Evolutionary conservation across 2,888 invertebrate genomes (phyloP).

Genomic region (Vesta saturnalis): DNA sequence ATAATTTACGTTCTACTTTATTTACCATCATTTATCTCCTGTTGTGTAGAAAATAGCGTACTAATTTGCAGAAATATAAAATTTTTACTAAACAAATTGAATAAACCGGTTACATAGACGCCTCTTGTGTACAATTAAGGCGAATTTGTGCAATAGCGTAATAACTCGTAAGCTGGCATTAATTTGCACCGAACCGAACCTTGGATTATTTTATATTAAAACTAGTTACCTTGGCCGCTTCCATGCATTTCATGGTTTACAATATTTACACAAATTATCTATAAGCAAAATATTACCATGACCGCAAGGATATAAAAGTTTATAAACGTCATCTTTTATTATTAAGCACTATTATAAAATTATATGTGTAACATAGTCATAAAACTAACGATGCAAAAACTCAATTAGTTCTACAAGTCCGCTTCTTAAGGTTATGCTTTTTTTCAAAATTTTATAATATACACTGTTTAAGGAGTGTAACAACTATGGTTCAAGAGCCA

Average conservation of each 20-base stretch:
- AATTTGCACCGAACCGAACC: constrained; percentile 30
- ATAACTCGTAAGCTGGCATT: constrained; percentile 37
- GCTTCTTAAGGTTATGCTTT: no score
- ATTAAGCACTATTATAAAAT: constrained; percentile 17
- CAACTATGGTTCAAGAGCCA: no score
- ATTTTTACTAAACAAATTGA: constrained; percentile 37
- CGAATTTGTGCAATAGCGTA: constrained; percentile 37
- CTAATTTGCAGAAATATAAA: constrained; percentile 36
- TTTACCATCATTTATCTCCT: constrained; percentile 27
- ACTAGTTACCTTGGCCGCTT: constrained; percentile 25
- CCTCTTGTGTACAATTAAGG: constrained; percentile 35
- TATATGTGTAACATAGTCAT: constrained; percentile 3
- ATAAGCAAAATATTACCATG: constrained; percentile 14
- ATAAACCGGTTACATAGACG: constrained; percentile 30
- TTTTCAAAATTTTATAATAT: no score
- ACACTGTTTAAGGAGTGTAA: no score
- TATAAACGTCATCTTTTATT: constrained; percentile 21
- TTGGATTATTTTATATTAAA: constrained; percentile 40
- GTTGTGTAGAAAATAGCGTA: constrained; percentile 23
- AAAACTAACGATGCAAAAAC: constrained; percentile 21
- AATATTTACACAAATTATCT: constrained; percentile 19
- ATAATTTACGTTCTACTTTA: constrained; percentile 26
- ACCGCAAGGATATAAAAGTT: not conserved
- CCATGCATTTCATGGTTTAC: constrained; percentile 22
- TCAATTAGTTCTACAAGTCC: not conserved